Evolutionary conservation across 1,140 invertebrate species (phyloP), one percentile per base, ranked within the genome.

Genomic region (Meteorus sp.): DNA sequence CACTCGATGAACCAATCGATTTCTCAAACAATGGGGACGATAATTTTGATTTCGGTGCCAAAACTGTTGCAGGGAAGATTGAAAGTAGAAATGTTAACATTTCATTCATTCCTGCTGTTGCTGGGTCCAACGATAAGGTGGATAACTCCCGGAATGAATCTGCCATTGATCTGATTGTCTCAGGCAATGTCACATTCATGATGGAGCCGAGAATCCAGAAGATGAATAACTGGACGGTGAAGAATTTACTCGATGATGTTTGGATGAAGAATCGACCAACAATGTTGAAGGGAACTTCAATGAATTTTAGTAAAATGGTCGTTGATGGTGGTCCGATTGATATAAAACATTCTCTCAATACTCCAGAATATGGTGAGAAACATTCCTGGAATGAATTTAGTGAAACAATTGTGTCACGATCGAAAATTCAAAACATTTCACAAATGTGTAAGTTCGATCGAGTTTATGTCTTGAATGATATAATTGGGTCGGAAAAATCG

Each of bases 381-480:
- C n/a, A n/a, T n/a, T n/a, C 67, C 13, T 77, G 71, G 73, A 33
- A n/a, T 23, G 39, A 60, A 7, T 33, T 72, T 7, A 60, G 54
- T 4, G 22, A 25, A 35, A 61, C 56, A 39, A 29, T 77, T 48
- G 60, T 77, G 29, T 74, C 69, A 27, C 73, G 71, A 69, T 69
- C 70, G 2, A 67, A 60, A 44, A 2, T 25, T 0, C 73, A 77
- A 60, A 43, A 56, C 31, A 74, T 77, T 43, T 6, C 4, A 8
- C 57, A 61, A 27, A 13, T 22, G 17, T 44, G 50, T 0, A 39
- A 39, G n/a, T 61, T 77, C 8, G 61, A 56, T 22, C 41, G 44
- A 15, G 19, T 70, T 8, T 17, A 56, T 35, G 52, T 54, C 2
- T 29, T 9, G 4, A 35, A 59, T n/a, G 61, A 52, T 52, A 53